Evolutionary conservation across 2,888 invertebrate species (phyloP), one percentile per base, ranked within the genome.

Genomic region (Meta bourneti): DNA sequence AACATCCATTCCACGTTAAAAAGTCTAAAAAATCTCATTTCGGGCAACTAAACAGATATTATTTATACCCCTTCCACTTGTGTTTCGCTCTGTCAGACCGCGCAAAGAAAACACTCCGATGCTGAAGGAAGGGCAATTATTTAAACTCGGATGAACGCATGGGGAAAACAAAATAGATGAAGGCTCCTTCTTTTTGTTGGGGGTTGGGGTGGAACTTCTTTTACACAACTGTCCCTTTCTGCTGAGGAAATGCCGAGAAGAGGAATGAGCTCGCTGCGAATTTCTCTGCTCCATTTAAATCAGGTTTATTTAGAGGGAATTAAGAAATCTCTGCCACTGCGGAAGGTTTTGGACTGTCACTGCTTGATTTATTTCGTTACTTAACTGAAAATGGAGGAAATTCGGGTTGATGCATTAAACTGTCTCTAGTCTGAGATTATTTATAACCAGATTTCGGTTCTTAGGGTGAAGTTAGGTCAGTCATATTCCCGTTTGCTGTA

Each of bases 91-190:
- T 34, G 34, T 2, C 34, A 34, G 34, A 34, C 34, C 34, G 7
- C 20, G 34, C 72, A 75, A 34, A 75, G 49, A 13, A 34, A 75
- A 75, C 75, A 9, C 34, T 4, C 75, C 34, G 48, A 16, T 48
- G 16, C 84, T 84, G 75, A 84, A 84, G 75, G 84, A 84, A n/a
- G 84, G 54, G 54, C 84, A 84, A 84, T 84, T 75, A 84, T 84
- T 84, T 84, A 84, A 84, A 84, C 84, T 61, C 20, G 48, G 20
- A 84, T 72, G 52, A 6, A 69, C 6, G 54, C 54, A 79, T 9
- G 16, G 61, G 5, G 61, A 61, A 61, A 61, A 61, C 61, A 61
- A 61, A 61, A 61, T 61, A 16, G 11, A 61, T 61, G 13, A 61
- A 11, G 11, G 61, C 61, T 6, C 61, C 0, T 16, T 61, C 16